phyloP scores from a whole-genome alignment of 2,113 vertebrate species.

The Grammomys surdaster region DNA sequence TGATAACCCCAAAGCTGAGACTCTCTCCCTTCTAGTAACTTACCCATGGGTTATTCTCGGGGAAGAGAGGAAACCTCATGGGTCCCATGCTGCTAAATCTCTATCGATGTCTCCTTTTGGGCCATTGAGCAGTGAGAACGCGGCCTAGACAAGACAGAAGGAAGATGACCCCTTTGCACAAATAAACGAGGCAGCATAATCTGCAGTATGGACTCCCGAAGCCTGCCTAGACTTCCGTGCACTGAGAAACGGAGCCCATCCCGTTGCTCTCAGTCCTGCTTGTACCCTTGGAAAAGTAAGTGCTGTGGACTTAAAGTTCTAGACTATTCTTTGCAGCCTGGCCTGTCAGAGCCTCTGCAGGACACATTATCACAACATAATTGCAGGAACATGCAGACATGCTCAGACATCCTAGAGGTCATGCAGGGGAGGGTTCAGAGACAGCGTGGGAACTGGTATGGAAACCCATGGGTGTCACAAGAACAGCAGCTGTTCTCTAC shows the following conservation, averaged over 20 bases:
- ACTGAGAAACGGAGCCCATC: fast-evolving
- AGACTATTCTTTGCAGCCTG: background rate
- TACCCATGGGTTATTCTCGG: background rate
- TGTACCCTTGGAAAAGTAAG: background rate
- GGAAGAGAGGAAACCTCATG: background rate
- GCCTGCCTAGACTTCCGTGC: fast-evolving
- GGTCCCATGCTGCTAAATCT: background rate
- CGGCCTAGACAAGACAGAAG: background rate
- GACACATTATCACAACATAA: background rate
- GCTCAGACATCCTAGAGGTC: background rate
- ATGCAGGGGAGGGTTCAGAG: background rate
- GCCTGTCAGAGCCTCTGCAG: background rate
- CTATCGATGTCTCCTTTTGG: background rate
- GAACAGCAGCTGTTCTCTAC: background rate
- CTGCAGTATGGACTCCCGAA: background rate
- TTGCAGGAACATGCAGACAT: background rate
- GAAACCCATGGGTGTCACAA: background rate
- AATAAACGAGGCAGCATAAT: background rate
- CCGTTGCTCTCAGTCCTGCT: background rate
- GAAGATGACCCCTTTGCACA: no score
- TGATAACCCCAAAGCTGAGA: background rate
- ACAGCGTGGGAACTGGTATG: background rate
- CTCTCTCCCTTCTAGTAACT: no score
- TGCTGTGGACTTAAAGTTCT: no score
- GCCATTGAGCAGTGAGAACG: background rate